Evolutionary conservation across 2,113 vertebrate species (phyloP).

Genomic region (Sterrhoptilus dennistouni): DNA sequence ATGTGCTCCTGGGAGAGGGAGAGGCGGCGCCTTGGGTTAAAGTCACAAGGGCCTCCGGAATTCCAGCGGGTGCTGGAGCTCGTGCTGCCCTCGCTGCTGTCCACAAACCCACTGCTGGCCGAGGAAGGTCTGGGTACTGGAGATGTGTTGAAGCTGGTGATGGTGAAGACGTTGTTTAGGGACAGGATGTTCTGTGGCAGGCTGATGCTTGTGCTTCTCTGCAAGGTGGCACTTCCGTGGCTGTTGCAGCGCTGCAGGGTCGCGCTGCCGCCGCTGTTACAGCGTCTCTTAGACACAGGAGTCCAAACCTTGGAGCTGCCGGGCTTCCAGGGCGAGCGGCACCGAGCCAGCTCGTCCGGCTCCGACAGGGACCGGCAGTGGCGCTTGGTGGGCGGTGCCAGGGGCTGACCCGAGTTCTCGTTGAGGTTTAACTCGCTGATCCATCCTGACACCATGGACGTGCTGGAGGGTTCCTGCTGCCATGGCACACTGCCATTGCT

Average conservation of each 20-base stretch:
- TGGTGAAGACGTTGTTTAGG: constrained; percentile 29
- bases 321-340: constrained; percentile 76
- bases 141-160: constrained; percentile 63
- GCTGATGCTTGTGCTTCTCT: constrained; percentile 70
- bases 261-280: constrained; percentile 74
- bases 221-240: constrained; percentile 63
- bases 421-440: constrained; percentile 68
- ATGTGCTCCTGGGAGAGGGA: constrained; percentile 82
- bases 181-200: constrained; percentile 58
- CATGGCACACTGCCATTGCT: constrained; percentile 56
- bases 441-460: constrained; percentile 45
- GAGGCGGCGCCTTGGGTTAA: constrained; percentile 72
- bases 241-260: constrained; percentile 73
- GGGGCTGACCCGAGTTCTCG: constrained; percentile 61
- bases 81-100: constrained; percentile 70
- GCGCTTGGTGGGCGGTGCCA: constrained; percentile 76
- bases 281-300: constrained; percentile 76
- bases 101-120: constrained; percentile 74
- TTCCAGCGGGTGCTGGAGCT: constrained; percentile 55
- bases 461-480: constrained; percentile 53
- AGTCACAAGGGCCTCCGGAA: constrained; percentile 52
- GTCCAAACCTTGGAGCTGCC: constrained; percentile 80
- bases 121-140: constrained; percentile 71
- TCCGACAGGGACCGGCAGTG: constrained; percentile 80
- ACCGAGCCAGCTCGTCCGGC: constrained; percentile 76